These are phyloP conservation scores for Rhadina sibilatrix DNA, from an alignment of 2,113 vertebrate genomes.

Conservation along the genomic window DNA sequence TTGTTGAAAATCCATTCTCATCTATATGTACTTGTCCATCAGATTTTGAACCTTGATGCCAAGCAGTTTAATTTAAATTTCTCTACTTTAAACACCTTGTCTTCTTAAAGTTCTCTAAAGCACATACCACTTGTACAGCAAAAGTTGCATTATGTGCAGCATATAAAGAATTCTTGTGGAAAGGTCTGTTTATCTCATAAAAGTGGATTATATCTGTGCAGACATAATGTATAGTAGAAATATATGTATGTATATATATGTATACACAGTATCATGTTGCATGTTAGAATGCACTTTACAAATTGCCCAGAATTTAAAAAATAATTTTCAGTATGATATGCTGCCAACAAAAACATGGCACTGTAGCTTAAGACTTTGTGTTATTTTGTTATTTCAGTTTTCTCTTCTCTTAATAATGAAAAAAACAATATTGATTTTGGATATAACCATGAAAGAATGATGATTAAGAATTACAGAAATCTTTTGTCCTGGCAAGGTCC, in stretches of 20 bases:
- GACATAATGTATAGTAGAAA: not conserved
- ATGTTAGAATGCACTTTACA: conserved; percentile 32
- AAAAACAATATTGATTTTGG: conserved; percentile 78
- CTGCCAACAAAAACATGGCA: conserved; percentile 58
- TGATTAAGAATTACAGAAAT: conserved; percentile 68
- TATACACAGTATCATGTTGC: not conserved
- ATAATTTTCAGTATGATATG: conserved; percentile 27
- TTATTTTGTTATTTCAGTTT: conserved; percentile 68
- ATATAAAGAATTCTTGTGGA: not conserved
- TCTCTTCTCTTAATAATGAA: conserved; percentile 68
- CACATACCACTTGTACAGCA: not conserved
- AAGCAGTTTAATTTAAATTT: not conserved
- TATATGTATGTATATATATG: not conserved
- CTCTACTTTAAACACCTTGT: not conserved
- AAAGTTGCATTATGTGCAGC: not conserved
- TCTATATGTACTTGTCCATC: not conserved
- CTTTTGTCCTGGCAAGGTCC: conserved; percentile 62
- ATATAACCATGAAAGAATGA: conserved; percentile 61
- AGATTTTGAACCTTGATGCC: not conserved
- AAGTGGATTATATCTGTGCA: not conserved
- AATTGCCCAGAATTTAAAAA: conserved; percentile 44
- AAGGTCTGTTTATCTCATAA: conserved; percentile 38
- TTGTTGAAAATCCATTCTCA: not conserved
- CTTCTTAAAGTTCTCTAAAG: not conserved
- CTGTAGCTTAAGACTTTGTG: conserved; percentile 19